Conservation (phyloP, 2,797 vertebrate species). For the Cirrhinus molitorella region DNA sequence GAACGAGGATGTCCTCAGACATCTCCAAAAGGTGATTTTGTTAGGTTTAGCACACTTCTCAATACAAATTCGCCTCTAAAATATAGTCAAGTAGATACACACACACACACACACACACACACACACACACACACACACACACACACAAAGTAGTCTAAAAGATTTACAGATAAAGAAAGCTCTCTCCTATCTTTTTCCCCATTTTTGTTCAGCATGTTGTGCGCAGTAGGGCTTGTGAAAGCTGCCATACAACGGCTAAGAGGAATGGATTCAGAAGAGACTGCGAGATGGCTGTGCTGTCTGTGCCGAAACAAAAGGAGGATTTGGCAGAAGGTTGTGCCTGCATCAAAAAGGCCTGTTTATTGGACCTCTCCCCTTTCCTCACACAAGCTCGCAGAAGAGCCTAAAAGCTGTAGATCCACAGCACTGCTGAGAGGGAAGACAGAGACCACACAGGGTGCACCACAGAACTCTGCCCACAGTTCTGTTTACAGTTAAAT, state of each 20-base stretch:
- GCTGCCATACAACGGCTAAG: constrained; percentile 69
- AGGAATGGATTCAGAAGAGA: constrained; percentile 73
- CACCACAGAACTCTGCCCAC: constrained; percentile 46
- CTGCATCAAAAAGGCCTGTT: constrained; percentile 77
- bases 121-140: not conserved
- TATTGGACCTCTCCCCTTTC: constrained; percentile 74
- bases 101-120: constrained; percentile 3
- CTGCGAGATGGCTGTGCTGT: constrained; percentile 75
- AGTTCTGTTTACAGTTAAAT: constrained; percentile 56
- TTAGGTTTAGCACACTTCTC: not conserved
- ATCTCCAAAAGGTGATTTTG: not conserved
- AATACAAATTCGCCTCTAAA: not conserved
- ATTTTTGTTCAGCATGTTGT: constrained; percentile 49
- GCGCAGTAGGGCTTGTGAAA: constrained; percentile 73
- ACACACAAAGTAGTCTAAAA: constrained; percentile 4
- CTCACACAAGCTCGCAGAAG: constrained; percentile 60
- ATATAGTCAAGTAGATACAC: not conserved
- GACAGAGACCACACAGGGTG: constrained; percentile 61
- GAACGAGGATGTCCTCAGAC: not conserved
- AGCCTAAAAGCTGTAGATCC: constrained; percentile 39
- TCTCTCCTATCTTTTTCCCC: constrained; percentile 29
- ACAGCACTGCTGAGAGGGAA: constrained; percentile 32
- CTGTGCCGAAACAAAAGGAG: constrained; percentile 76
- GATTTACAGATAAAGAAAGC: constrained; percentile 5
- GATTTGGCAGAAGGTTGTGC: constrained; percentile 78